Evolutionary conservation across 2,888 invertebrate genomes (phyloP).

Genomic region (Timandra comae): DNA sequence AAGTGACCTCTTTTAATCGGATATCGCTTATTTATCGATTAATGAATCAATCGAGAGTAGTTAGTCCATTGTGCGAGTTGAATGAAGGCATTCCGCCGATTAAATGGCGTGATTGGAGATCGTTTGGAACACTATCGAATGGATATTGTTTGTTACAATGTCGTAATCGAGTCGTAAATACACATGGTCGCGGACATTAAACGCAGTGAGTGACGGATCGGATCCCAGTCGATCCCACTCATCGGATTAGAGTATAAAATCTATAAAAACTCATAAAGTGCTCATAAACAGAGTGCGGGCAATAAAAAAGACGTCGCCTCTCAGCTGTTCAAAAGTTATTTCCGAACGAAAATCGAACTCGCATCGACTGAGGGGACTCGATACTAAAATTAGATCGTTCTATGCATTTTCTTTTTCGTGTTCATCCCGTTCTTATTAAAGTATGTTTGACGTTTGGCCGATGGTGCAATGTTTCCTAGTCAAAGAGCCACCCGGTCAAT

Average conservation of each 20-base stretch:
- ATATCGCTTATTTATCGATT: conserved; percentile 72
- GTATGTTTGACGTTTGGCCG: conserved; percentile 21
- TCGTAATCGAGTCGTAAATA: conserved; percentile 40
- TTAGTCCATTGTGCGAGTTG: conserved; percentile 2
- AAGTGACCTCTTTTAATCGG: conserved; percentile 69
- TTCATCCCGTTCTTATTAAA: conserved; percentile 33
- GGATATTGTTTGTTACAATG: conserved; percentile 23
- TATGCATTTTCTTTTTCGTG: conserved; percentile 35
- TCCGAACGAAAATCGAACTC: conserved; percentile 68
- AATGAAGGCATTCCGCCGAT: not conserved
- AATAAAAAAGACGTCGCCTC: conserved; percentile 72
- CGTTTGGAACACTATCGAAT: conserved; percentile 10
- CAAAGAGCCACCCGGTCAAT: conserved; percentile 14
- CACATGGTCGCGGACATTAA: conserved; percentile 50
- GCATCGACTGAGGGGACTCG: conserved; percentile 58
- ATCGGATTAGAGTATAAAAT: conserved; percentile 67
- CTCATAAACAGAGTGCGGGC: conserved; percentile 73
- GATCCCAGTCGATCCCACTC: conserved; percentile 60
- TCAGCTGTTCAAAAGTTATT: conserved; percentile 70
- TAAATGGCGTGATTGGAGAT: not conserved
- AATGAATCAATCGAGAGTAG: conserved; percentile 42
- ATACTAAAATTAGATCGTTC: conserved; percentile 59
- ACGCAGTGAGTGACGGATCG: conserved; percentile 54
- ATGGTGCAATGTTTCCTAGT: conserved; percentile 14
- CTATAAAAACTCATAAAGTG: conserved; percentile 74